Percentiles rank a stretch among this genome's conserved stretches.
Conservation (phyloP, 2,113 vertebrate genomes). For the Passer domesticus region DNA sequence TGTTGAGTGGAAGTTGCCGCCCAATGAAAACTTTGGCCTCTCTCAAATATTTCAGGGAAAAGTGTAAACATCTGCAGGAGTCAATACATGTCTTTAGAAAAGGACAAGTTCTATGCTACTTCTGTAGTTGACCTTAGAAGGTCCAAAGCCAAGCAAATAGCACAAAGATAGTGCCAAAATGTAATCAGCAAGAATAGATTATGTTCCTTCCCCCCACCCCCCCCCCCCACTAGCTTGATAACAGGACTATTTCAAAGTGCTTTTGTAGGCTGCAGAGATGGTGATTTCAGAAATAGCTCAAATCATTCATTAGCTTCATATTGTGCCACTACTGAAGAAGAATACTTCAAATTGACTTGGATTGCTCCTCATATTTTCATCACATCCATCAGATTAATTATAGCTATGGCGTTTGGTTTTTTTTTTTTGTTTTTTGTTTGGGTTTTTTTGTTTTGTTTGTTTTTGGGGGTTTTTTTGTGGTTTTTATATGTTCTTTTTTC, state of each 20-base stretch:
- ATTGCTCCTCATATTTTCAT: neutral
- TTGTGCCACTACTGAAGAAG: neutral
- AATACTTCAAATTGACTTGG: conserved; percentile 2
- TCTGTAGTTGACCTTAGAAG: neutral
- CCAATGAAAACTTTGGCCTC: neutral
- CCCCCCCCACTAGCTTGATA: neutral
- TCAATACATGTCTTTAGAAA: neutral
- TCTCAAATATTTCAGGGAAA: neutral
- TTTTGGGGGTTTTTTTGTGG: neutral
- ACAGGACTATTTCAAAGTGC: neutral
- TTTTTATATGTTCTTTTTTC: neutral
- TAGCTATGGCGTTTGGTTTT: neutral
- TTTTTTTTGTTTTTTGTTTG: neutral
- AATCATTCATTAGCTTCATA: conserved; percentile 10
- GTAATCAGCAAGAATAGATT: neutral
- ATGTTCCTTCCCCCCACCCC: neutral
- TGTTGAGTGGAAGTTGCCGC: neutral
- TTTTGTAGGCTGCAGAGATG: neutral
- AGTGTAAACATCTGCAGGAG: neutral
- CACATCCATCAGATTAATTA: conserved; percentile 39
- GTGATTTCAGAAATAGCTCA: conserved; percentile 25
- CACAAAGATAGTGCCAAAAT: neutral
- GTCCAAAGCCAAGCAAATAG: neutral
- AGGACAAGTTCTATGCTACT: neutral
- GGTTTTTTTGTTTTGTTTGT: neutral